phyloP scores from a whole-genome alignment of 2,888 invertebrate genomes.

The Elegia similella region DNA sequence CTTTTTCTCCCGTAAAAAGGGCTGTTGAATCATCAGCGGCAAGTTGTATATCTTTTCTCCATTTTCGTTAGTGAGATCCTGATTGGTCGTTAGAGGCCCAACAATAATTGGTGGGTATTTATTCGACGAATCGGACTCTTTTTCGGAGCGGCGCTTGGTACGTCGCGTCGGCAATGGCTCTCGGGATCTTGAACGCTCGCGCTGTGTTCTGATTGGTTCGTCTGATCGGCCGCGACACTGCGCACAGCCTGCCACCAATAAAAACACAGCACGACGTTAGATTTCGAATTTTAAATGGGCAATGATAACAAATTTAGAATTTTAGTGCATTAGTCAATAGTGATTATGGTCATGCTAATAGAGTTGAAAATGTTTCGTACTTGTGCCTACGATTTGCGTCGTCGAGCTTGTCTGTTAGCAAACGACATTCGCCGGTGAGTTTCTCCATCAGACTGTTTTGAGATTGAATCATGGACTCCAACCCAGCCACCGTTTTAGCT shows the following conservation, averaged over 20 bases:
- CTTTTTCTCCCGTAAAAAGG: conserved; percentile 84
- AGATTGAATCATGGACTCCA: conserved; percentile 94
- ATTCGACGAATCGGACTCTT: conserved; percentile 83
- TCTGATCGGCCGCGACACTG: conserved; percentile 79
- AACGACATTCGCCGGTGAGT: conserved; percentile 94
- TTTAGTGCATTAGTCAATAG: conserved; percentile 32
- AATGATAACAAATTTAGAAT: conserved; percentile 56
- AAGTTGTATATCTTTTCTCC: conserved; percentile 73
- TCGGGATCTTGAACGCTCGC: conserved; percentile 71
- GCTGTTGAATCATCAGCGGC: conserved; percentile 80
- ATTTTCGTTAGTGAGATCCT: conserved; percentile 68
- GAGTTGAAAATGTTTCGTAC: conserved; percentile 82
- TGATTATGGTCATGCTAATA: conserved; percentile 56
- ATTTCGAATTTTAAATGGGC: conserved; percentile 59
- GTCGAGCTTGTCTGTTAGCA: conserved; percentile 94
- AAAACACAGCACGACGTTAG: conserved; percentile 82
- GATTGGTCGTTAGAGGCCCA: conserved; percentile 76
- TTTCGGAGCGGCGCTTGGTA: conserved; percentile 75
- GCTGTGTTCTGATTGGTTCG: conserved; percentile 82
- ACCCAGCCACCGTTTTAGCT: conserved; percentile 94
- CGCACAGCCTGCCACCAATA: conserved; percentile 81
- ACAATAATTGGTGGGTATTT: conserved; percentile 70
- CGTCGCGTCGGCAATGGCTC: conserved; percentile 59
- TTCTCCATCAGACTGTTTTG: conserved; percentile 96
- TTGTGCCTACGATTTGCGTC: conserved; percentile 93